phyloP scores from a whole-genome alignment of 2,888 invertebrate genomes.

The Zonitis immaculata region DNA sequence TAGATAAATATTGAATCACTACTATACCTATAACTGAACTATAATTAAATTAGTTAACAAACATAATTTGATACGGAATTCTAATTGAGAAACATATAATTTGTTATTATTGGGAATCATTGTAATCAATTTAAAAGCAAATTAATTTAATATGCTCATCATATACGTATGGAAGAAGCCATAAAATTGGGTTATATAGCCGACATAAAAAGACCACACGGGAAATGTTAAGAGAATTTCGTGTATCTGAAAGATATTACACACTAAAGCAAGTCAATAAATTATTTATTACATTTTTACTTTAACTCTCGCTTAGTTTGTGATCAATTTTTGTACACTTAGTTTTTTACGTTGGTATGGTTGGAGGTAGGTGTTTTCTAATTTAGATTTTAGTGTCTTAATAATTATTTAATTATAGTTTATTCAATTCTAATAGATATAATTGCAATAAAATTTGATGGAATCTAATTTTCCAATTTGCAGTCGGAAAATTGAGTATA shows the following conservation, averaged over 20 bases:
- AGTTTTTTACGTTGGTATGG: too few species aligned
- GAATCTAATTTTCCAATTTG: too few species aligned
- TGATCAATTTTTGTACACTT: too few species aligned
- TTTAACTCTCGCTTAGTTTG: too few species aligned
- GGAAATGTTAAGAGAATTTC: slow-evolving; percentile 6
- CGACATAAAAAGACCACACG: slow-evolving; percentile 10
- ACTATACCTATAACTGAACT: neutral
- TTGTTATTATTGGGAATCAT: neutral
- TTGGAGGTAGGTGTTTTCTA: too few species aligned
- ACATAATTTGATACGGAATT: neutral
- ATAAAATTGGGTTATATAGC: slow-evolving; percentile 16
- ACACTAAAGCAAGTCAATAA: slow-evolving; percentile 8
- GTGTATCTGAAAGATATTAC: slow-evolving; percentile 1
- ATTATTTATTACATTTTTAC: slow-evolving; percentile 9
- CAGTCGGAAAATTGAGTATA: too few species aligned
- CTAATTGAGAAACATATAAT: neutral
- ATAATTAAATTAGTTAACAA: neutral
- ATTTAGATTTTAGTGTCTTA: too few species aligned
- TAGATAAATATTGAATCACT: neutral
- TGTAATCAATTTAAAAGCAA: slow-evolving; percentile 14
- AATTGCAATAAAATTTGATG: too few species aligned
- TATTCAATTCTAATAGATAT: too few species aligned
- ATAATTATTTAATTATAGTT: too few species aligned
- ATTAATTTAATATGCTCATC: slow-evolving; percentile 17
- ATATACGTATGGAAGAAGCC: slow-evolving; percentile 8